Conservation (phyloP, 2,888 invertebrate species). For the Pterostichus niger region DNA sequence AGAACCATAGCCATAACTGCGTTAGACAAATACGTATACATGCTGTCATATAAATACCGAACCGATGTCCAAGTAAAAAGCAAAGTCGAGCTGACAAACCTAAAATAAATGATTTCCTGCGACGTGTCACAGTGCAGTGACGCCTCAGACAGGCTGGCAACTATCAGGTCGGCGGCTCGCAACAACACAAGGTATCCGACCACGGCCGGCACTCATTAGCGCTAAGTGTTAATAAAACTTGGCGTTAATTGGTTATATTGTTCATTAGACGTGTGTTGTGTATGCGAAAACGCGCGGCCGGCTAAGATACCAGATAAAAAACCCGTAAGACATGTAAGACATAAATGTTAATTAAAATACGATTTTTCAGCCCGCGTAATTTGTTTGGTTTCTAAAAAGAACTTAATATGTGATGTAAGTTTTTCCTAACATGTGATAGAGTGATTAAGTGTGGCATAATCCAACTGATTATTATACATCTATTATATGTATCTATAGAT, state of each 20-base stretch:
- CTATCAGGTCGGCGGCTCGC: not conserved
- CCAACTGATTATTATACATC: conserved; percentile 13
- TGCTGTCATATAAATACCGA: conserved; percentile 25
- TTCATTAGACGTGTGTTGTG: conserved; percentile 54
- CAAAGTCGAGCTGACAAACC: conserved; percentile 50
- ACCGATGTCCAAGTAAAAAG: not conserved
- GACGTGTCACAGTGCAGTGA: conserved; percentile 25
- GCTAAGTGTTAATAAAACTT: conserved; percentile 63
- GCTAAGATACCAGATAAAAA: conserved; percentile 50
- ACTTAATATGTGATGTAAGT: conserved; percentile 64
- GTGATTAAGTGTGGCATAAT: conserved; percentile 62
- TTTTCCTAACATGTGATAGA: conserved; percentile 65
- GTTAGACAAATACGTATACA: not conserved
- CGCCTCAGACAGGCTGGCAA: conserved; percentile 42
- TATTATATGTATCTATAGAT: conserved; percentile 32
- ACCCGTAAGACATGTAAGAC: conserved; percentile 58
- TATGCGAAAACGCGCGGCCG: conserved; percentile 45
- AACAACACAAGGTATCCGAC: conserved; percentile 57
- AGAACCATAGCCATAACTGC: not conserved
- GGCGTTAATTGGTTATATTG: conserved; percentile 65
- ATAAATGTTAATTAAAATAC: conserved; percentile 67
- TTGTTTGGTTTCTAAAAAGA: conserved; percentile 62
- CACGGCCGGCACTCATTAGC: conserved; percentile 57
- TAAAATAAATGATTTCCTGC: conserved; percentile 66
- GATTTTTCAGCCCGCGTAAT: conserved; percentile 63